Percentiles rank a stretch among this genome's conserved stretches.
Evolutionary conservation across 1,140 invertebrate species (phyloP).

Genomic region (Apis laboriosa): DNA sequence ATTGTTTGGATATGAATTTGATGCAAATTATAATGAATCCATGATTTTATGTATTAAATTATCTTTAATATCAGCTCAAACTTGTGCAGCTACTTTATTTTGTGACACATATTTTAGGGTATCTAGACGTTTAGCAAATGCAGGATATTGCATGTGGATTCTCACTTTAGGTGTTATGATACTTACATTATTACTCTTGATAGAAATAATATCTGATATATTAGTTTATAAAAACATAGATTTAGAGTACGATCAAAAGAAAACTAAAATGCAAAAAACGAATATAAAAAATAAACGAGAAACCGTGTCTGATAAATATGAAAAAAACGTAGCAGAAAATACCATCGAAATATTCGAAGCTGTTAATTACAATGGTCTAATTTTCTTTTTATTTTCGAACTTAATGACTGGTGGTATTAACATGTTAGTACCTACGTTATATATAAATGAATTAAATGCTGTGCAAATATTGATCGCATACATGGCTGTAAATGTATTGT

Average conservation of each 20-base stretch:
- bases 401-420: constrained; percentile 91
- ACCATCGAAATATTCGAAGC: constrained; percentile 84
- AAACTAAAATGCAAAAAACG: constrained; percentile 12
- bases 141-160: constrained; percentile 89
- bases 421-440: constrained; percentile 84
- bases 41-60: constrained; percentile 75
- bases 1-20: constrained; percentile 57
- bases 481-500: constrained; percentile 80
- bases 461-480: constrained; percentile 83
- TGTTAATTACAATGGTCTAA: constrained; percentile 88
- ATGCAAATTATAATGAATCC: constrained; percentile 66
- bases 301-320: constrained; percentile 24
- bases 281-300: constrained; percentile 40
- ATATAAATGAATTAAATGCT: constrained; percentile 77
- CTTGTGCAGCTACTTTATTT: constrained; percentile 80
- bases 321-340: constrained; percentile 41
- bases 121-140: constrained; percentile 89
- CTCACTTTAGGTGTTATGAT: constrained; percentile 83
- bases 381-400: constrained; percentile 90
- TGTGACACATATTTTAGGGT: constrained; percentile 80
- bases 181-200: constrained; percentile 81
- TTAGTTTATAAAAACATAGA: constrained; percentile 30
- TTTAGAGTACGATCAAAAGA: not conserved
- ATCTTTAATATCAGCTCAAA: constrained; percentile 74
- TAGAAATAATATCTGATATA: constrained; percentile 81